Evolutionary conservation across 1,140 invertebrate species (phyloP).

Genomic region (Hermetia illucens): DNA sequence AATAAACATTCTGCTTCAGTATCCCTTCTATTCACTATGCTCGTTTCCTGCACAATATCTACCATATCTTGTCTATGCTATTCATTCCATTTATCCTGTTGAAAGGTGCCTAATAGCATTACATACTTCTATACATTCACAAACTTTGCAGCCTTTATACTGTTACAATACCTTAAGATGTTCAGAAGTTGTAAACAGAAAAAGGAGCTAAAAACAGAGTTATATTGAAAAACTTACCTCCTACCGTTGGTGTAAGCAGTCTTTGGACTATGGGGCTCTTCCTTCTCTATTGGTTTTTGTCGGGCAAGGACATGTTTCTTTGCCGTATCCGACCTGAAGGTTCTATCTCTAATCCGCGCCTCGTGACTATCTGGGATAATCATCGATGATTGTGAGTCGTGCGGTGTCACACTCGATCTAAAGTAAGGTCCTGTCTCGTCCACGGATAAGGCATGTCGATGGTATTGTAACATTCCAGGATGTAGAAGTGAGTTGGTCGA

Average conservation of each 20-base stretch:
- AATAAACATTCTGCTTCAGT: no score
- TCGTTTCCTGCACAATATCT: no score
- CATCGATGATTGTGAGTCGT: conserved; percentile 51
- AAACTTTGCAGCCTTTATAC: no score
- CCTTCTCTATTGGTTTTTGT: conserved; percentile 55
- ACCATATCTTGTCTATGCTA: no score
- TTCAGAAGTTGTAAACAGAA: no score
- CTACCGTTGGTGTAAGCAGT: neutral
- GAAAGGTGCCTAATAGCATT: no score
- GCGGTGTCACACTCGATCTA: conserved; percentile 32
- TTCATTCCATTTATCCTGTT: no score
- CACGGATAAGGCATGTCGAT: conserved; percentile 52
- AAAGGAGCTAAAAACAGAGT: no score
- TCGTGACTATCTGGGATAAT: conserved; percentile 47
- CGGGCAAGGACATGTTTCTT: conserved; percentile 56
- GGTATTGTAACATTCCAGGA: conserved; percentile 29
- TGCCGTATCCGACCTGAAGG: conserved; percentile 45
- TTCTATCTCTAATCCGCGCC: conserved; percentile 13
- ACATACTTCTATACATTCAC: no score
- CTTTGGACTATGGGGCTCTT: conserved; percentile 25
- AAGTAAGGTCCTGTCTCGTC: conserved; percentile 35
- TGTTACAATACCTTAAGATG: no score
- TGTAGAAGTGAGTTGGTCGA: conserved; percentile 34
- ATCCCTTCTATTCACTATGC: no score
- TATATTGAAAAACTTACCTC: conserved; percentile 1